phyloP scores from a whole-genome alignment of 2,888 invertebrate species.

The Prionchulus punctatus region DNA sequence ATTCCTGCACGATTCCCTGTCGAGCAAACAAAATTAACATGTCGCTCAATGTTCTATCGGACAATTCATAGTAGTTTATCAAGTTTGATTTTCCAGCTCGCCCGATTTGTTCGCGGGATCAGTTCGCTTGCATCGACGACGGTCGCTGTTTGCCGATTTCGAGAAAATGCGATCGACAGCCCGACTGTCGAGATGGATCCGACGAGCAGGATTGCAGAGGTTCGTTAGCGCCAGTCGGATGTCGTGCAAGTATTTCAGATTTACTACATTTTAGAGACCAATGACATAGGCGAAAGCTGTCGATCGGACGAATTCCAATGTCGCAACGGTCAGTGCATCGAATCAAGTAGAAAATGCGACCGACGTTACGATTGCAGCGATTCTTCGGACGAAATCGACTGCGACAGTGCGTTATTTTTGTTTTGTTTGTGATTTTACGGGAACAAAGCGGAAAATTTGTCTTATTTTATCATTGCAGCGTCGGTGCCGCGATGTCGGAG shows the following conservation, averaged over 20 bases:
- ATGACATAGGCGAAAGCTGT: too few species aligned
- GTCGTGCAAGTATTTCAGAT: not conserved
- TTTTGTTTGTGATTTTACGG: too few species aligned
- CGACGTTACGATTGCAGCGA: not conserved
- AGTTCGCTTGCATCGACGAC: too few species aligned
- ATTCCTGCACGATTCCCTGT: too few species aligned
- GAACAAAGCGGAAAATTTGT: too few species aligned
- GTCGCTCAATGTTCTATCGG: too few species aligned
- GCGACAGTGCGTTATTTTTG: not conserved
- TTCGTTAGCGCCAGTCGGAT: not conserved
- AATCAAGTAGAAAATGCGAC: not conserved
- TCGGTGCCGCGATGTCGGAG: not conserved
- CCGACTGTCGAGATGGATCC: constrained; percentile 17
- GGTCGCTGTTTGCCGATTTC: too few species aligned
- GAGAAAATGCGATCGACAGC: constrained; percentile 17
- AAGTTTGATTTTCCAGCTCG: too few species aligned
- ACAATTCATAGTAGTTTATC: too few species aligned
- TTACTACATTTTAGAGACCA: not conserved
- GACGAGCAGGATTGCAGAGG: constrained; percentile 20
- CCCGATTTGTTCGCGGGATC: too few species aligned
- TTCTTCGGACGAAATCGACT: not conserved
- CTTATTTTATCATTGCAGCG: too few species aligned
- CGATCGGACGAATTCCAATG: not conserved
- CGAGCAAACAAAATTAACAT: too few species aligned
- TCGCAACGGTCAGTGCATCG: constrained; percentile 3